Conservation (phyloP, 2,888 invertebrate genomes). For the Leptinotarsa peninsularis region DNA sequence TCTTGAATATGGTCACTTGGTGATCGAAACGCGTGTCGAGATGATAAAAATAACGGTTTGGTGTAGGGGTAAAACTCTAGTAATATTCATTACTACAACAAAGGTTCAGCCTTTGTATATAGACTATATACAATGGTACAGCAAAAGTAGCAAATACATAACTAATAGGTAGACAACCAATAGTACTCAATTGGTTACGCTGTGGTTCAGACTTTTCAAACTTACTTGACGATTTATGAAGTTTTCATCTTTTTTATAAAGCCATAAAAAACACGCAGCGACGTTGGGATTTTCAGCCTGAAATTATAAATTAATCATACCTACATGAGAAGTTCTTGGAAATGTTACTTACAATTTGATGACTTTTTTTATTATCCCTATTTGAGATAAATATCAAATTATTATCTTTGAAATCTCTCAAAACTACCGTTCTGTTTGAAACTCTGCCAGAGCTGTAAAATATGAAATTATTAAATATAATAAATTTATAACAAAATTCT, state of each 20-base stretch:
- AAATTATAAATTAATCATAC: slow-evolving; percentile 14
- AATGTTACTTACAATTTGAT: slow-evolving; percentile 63
- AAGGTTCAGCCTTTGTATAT: too few relatives aligned
- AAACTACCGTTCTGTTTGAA: slow-evolving; percentile 56
- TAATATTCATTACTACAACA: too few relatives aligned
- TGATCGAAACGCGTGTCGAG: too few relatives aligned
- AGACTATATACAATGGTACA: too few relatives aligned
- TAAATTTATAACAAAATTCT: neutral
- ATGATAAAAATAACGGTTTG: too few relatives aligned
- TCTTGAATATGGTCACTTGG: too few relatives aligned
- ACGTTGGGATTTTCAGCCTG: slow-evolving; percentile 65
- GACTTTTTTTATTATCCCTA: slow-evolving; percentile 64
- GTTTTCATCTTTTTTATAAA: slow-evolving; percentile 54
- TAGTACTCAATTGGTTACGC: neutral
- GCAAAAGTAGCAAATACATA: too few relatives aligned
- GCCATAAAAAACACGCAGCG: slow-evolving; percentile 66
- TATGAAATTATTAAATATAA: neutral
- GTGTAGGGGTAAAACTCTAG: too few relatives aligned
- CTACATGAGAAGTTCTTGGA: slow-evolving; percentile 19
- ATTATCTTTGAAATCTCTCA: slow-evolving; percentile 64
- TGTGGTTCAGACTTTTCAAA: neutral
- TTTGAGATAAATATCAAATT: slow-evolving; percentile 68
- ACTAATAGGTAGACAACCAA: neutral
- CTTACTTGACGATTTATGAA: slow-evolving; percentile 56
- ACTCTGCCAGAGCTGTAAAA: slow-evolving; percentile 63